Base-by-base conservation (phyloP, 2,113 vertebrate genomes). In the Alligator mississippiensis region DNA sequence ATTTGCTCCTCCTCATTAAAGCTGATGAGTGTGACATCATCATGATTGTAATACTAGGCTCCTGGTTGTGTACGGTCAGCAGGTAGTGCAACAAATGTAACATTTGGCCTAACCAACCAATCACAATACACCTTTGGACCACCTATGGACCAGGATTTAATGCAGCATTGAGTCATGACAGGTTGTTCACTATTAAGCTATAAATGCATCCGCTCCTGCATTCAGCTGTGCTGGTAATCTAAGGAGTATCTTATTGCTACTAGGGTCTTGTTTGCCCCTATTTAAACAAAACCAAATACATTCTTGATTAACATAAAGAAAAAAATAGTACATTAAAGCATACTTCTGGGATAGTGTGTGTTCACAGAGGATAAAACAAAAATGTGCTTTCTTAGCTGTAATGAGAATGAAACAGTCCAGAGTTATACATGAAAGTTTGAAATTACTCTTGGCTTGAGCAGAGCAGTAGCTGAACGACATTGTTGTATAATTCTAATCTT, bases 131-230 rank as follows among this genome's bases (percentile, higher is more conserved):
- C 58, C 78, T 93, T 38, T 79, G 75, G 54, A 74, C 5, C 80
- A 28, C 25, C 83, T 57, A 68, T 93, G 72, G 85, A 15, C 27
- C 30, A 55, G 81, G 58, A 68, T 27, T 75, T 79, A 54, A 57
- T 5, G 15, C 28, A 63, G 30, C 27, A 17, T 87, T 28, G 63
- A 74, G 55, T 54, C 0, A 0, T 22, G 12, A 62, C 0, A 0
- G 38, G 11, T 30, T 15, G 27, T 19, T 17, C 16, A 54, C 57
- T 74, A 28, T 60, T 24, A 55, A 30, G 22, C 54, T 74, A 6
- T 80, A 91, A 47, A 47, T 84, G 54, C 16, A 24, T 85, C 79
- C 1, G 17, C 17, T 34, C n/a, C 0, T 79, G 22, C 57, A 4
- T 58, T 94, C 0, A 0, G 9, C 13, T 62, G 4, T 87, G 25